Conservation (phyloP, 1,140 invertebrate genomes). For the Phocides pigmalion region DNA sequence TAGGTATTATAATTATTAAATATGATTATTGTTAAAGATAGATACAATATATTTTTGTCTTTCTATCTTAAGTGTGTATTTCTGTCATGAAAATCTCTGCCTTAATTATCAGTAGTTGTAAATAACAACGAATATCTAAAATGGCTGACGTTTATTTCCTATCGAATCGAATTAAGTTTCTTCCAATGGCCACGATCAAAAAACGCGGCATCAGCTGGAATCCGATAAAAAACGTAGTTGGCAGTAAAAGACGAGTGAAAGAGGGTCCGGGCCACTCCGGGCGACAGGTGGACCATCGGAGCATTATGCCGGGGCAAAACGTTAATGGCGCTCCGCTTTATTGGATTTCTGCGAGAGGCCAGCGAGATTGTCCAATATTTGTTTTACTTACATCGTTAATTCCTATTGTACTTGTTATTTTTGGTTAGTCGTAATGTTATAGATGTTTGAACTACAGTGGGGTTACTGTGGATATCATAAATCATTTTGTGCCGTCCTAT, state of each 20-base stretch:
- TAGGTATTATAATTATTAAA: too few species aligned
- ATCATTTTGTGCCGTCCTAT: too few species aligned
- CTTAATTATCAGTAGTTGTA: too few species aligned
- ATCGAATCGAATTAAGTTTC: neutral
- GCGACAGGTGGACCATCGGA: constrained; percentile 12
- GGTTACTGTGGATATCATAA: too few species aligned
- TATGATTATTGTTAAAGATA: too few species aligned
- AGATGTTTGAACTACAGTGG: too few species aligned
- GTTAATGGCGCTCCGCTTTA: neutral
- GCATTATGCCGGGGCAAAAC: neutral
- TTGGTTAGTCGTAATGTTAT: too few species aligned
- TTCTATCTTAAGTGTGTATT: too few species aligned
- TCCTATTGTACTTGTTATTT: too few species aligned
- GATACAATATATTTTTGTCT: too few species aligned
- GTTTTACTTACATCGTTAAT: neutral
- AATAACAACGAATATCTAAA: neutral
- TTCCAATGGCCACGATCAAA: neutral
- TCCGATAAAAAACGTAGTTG: constrained; percentile 15
- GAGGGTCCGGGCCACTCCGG: constrained; percentile 5
- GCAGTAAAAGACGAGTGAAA: constrained; percentile 23
- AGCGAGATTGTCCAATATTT: neutral
- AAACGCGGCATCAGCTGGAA: constrained; percentile 6
- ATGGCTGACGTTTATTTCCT: neutral
- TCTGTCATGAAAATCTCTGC: too few species aligned
- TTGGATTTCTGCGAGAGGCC: neutral